Conservation (phyloP, 2,888 invertebrate species). For the Thereva nobilitata region DNA sequence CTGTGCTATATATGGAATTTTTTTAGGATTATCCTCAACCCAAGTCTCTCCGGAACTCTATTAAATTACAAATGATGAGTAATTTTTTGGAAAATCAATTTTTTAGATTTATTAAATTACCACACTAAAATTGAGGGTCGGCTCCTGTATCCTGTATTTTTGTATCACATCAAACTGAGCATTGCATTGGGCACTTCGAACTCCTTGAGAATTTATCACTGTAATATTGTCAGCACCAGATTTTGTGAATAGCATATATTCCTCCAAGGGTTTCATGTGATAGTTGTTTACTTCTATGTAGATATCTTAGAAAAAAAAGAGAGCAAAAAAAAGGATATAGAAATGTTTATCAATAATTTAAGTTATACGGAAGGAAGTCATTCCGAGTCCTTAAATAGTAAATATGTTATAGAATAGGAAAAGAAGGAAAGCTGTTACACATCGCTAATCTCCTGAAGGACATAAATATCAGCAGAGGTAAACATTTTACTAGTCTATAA, state of each 20-base stretch:
- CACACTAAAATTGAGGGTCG: slow-evolving; percentile 64
- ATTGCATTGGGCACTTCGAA: slow-evolving; percentile 84
- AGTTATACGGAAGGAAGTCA: no score
- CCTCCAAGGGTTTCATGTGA: slow-evolving; percentile 84
- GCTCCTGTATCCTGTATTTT: slow-evolving; percentile 62
- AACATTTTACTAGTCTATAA: slow-evolving; percentile 33
- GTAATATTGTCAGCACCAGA: slow-evolving; percentile 82
- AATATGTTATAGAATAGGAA: no score
- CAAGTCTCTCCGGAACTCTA: slow-evolving; percentile 79
- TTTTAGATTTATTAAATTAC: slow-evolving; percentile 54
- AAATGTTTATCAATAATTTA: no score
- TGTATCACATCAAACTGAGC: slow-evolving; percentile 72
- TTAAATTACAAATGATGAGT: slow-evolving; percentile 21
- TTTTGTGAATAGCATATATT: slow-evolving; percentile 89
- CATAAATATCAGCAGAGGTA: no score
- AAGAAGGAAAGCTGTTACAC: no score
- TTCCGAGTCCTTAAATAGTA: no score
- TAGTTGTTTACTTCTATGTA: slow-evolving; percentile 81
- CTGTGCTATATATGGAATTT: slow-evolving; percentile 73
- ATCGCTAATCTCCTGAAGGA: no score
- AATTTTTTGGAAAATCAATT: slow-evolving; percentile 2
- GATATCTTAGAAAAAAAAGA: slow-evolving; percentile 66
- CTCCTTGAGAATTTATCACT: slow-evolving; percentile 84
- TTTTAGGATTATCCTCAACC: slow-evolving; percentile 82
- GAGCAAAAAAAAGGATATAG: no score